A percentile compares a stretch with the other conserved stretches of the same genome.
phyloP scores from a whole-genome alignment of 2,888 invertebrate species.

The Pyrrhia umbra region DNA sequence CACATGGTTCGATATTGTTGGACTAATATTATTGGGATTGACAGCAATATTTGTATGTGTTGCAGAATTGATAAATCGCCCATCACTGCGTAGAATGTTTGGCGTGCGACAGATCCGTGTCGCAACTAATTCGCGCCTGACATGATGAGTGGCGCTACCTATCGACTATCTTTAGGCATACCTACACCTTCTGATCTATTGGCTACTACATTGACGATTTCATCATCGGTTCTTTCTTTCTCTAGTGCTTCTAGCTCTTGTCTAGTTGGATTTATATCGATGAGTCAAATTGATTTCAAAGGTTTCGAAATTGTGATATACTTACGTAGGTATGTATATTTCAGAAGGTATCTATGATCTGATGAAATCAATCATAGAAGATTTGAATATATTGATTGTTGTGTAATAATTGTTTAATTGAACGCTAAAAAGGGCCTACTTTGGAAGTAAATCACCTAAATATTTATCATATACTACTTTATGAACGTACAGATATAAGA shows the following conservation, averaged over 20 bases:
- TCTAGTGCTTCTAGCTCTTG: neutral
- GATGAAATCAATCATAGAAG: too few species aligned
- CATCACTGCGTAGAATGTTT: constrained; percentile 41
- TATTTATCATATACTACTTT: too few species aligned
- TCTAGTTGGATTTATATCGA: neutral
- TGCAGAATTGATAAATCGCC: constrained; percentile 42
- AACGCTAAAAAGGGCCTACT: too few species aligned
- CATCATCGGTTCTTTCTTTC: neutral
- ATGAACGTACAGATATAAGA: too few species aligned
- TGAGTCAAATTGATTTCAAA: too few species aligned
- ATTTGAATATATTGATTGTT: too few species aligned
- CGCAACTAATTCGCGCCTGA: constrained; percentile 31
- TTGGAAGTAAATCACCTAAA: too few species aligned
- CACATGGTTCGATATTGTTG: neutral
- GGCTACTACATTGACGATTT: neutral
- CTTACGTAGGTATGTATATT: too few species aligned
- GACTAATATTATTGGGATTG: neutral
- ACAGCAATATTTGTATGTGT: neutral
- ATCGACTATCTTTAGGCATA: constrained; percentile 13
- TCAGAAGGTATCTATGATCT: too few species aligned
- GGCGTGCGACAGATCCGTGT: constrained; percentile 49
- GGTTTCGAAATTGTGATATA: too few species aligned
- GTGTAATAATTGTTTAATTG: too few species aligned
- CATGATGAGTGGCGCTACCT: constrained; percentile 49
- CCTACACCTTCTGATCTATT: neutral